These are phyloP conservation scores for Eptesicus fuscus DNA, from an alignment of 2,113 vertebrate species.

Conservation along the genomic window DNA sequence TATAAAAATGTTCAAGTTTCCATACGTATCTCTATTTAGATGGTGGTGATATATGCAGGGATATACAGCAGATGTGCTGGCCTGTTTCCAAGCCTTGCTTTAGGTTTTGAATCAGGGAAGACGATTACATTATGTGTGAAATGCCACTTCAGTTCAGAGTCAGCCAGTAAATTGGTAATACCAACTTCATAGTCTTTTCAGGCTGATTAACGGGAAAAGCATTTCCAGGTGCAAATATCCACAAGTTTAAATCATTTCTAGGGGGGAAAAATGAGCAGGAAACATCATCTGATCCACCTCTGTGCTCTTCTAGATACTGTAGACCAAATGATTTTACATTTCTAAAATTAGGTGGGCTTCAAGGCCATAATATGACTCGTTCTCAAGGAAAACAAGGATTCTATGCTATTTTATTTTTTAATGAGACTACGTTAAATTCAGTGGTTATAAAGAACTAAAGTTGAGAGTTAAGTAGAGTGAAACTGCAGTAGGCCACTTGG, in stretches of 20 bases:
- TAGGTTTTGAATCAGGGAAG: constrained; percentile 52
- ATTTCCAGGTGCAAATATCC: constrained; percentile 54
- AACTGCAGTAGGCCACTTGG: background rate
- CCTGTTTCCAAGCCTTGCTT: constrained; percentile 22
- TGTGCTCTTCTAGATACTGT: background rate
- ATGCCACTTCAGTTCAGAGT: constrained; percentile 55
- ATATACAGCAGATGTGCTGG: constrained; percentile 57
- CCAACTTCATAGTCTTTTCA: constrained; percentile 30
- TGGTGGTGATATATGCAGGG: constrained; percentile 48
- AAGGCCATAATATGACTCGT: background rate
- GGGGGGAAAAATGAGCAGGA: background rate
- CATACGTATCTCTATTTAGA: constrained; percentile 63
- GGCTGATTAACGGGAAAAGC: constrained; percentile 50
- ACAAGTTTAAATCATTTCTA: constrained; percentile 32
- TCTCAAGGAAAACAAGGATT: background rate
- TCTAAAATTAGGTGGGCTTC: constrained; percentile 14
- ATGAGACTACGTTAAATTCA: background rate
- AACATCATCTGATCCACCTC: background rate
- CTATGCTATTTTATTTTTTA: background rate
- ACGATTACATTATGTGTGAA: constrained; percentile 50
- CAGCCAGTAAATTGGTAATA: constrained; percentile 30
- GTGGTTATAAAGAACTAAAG: background rate
- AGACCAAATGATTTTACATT: background rate
- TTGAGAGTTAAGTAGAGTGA: background rate
- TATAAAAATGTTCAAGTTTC: constrained; percentile 52